Conservation (phyloP, 2,888 invertebrate genomes). For the Diplazon laetatorius region DNA sequence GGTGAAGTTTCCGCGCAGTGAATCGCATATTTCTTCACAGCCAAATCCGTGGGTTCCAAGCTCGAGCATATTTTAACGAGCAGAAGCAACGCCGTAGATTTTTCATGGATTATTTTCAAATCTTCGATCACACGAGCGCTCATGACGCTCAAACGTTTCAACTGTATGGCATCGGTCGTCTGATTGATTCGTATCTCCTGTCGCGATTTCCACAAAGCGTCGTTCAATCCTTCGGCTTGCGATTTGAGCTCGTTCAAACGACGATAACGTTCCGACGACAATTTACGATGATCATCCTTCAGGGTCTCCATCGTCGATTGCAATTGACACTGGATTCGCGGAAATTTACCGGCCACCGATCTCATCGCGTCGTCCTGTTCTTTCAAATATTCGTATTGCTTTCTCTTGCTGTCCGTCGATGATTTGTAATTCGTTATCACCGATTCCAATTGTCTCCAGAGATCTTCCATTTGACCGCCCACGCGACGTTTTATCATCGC, state of each 20-base stretch:
- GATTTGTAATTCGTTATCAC: conserved; percentile 74
- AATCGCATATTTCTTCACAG: conserved; percentile 70
- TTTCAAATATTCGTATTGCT: conserved; percentile 82
- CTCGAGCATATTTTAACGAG: conserved; percentile 87
- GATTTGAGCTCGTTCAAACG: conserved; percentile 69
- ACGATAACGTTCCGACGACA: conserved; percentile 69
- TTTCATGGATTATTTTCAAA: conserved; percentile 82
- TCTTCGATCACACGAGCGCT: conserved; percentile 85
- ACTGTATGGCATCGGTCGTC: conserved; percentile 83
- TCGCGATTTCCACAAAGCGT: conserved; percentile 82
- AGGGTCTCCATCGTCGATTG: conserved; percentile 71
- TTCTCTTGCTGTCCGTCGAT: conserved; percentile 76
- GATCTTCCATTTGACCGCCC: conserved; percentile 73
- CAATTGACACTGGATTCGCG: conserved; percentile 76
- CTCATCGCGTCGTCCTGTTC: conserved; percentile 84
- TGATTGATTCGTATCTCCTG: conserved; percentile 84
- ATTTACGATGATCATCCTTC: conserved; percentile 66
- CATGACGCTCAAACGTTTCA: conserved; percentile 86
- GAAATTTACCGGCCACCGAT: conserved; percentile 78
- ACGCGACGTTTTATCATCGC: conserved; percentile 67
- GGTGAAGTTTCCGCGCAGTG: conserved; percentile 76
- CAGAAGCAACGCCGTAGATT: conserved; percentile 86
- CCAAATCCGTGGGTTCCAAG: conserved; percentile 84
- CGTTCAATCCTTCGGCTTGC: conserved; percentile 68
- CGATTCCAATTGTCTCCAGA: conserved; percentile 73